A percentile compares a stretch with the other conserved stretches of the same genome.
phyloP scores from a whole-genome alignment of 2,113 vertebrate genomes.

The Parotia lawesii region DNA sequence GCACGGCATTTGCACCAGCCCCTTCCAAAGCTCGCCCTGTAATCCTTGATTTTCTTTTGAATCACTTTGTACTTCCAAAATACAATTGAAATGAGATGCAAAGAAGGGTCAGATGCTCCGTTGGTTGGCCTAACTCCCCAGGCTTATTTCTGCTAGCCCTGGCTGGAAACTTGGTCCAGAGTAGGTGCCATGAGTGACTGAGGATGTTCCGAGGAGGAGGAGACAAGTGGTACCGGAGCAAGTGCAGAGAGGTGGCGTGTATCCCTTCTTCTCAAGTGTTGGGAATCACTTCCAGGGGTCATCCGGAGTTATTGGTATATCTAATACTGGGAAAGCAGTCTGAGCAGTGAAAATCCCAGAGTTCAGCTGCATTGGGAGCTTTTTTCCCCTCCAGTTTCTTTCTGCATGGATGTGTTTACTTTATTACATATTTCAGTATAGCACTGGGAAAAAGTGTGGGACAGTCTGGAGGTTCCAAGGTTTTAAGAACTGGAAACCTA shows the following conservation, averaged over 20 bases:
- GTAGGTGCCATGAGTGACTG: background rate
- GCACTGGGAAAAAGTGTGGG: conserved; percentile 27
- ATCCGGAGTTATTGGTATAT: background rate
- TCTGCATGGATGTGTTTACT: background rate
- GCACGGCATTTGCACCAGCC: accelerated
- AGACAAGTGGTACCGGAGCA: background rate
- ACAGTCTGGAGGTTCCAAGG: background rate
- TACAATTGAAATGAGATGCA: background rate
- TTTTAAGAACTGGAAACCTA: conserved; percentile 41
- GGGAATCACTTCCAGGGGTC: background rate
- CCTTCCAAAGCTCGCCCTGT: background rate
- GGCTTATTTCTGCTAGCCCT: background rate
- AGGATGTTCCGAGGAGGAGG: background rate
- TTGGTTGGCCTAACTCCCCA: background rate
- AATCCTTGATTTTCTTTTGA: background rate
- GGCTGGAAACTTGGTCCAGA: background rate
- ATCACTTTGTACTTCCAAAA: background rate
- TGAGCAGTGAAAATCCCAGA: background rate
- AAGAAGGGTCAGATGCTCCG: background rate
- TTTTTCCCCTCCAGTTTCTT: background rate
- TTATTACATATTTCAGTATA: background rate
- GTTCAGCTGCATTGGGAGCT: background rate
- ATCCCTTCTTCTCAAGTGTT: background rate
- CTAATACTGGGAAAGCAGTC: background rate
- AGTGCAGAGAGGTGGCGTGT: accelerated